Evolutionary conservation across 1,140 invertebrate genomes (phyloP).

Genomic region (Trinorchestia longiramus): DNA sequence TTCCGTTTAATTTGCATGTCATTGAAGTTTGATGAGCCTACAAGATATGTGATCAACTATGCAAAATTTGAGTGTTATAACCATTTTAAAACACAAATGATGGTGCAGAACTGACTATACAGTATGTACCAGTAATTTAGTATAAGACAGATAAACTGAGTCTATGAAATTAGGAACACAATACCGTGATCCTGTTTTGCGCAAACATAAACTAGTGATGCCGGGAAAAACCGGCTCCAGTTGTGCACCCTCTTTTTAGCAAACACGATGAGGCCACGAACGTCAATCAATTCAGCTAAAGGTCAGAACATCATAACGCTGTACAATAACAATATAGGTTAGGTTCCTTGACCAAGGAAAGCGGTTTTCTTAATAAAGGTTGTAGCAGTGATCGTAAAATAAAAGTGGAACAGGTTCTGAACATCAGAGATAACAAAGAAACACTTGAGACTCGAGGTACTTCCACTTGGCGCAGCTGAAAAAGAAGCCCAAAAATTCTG

Average conservation of each 20-base stretch:
- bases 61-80: too few relatives aligned
- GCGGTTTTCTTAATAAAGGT: background rate
- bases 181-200: background rate
- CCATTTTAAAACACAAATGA: too few relatives aligned
- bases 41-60: too few relatives aligned
- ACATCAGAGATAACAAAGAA: background rate
- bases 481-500: too few relatives aligned
- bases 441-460: too few relatives aligned
- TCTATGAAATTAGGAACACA: background rate
- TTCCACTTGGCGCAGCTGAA: too few relatives aligned
- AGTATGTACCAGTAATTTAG: background rate
- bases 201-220: background rate
- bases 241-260: background rate
- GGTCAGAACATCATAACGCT: background rate
- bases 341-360: background rate
- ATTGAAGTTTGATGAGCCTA: too few relatives aligned
- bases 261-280: background rate
- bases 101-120: too few relatives aligned
- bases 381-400: background rate
- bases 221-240: background rate
- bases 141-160: background rate
- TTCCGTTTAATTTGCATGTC: background rate
- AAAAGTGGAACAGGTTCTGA: background rate
- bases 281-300: background rate
- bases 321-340: background rate